Percentiles rank a stretch among this genome's conserved stretches.
Evolutionary conservation across 2,797 vertebrate species (phyloP).

Genomic region (Phataginus tetradactyla): DNA sequence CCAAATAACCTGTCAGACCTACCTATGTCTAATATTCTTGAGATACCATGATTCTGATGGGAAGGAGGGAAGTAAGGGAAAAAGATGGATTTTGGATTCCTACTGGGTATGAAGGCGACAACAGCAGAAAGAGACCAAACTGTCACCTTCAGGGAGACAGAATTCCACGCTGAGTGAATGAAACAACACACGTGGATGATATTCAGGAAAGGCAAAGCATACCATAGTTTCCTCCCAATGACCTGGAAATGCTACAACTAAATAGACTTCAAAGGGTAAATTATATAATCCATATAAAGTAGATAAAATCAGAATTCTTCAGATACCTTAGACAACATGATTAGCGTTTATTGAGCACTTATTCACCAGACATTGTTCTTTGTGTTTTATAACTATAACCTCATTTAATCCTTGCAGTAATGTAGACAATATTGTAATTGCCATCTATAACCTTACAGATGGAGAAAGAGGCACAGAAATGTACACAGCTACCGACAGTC

Average conservation of each 20-base stretch:
- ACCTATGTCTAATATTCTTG: neutral
- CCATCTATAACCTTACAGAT: neutral
- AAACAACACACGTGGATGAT: too few species aligned
- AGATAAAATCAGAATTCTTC: neutral
- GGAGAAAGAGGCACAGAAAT: neutral
- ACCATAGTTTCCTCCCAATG: neutral
- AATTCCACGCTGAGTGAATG: neutral
- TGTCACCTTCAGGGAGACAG: neutral
- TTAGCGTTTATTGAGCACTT: neutral
- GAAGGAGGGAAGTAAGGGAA: neutral
- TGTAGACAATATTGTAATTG: neutral
- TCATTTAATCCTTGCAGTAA: neutral
- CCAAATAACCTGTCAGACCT: neutral
- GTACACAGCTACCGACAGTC: neutral
- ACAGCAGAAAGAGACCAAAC: neutral
- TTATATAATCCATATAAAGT: neutral
- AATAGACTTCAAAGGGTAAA: neutral
- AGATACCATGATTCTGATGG: neutral
- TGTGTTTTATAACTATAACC: neutral
- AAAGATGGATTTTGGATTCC: neutral
- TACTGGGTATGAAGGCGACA: neutral
- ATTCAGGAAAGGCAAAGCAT: rapidly evolving
- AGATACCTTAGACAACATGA: neutral
- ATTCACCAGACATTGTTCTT: neutral
- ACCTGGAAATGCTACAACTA: neutral